Percentiles rank a stretch among this genome's conserved stretches.
phyloP scores from a whole-genome alignment of 2,888 invertebrate genomes.

The Anarsia innoxiella region DNA sequence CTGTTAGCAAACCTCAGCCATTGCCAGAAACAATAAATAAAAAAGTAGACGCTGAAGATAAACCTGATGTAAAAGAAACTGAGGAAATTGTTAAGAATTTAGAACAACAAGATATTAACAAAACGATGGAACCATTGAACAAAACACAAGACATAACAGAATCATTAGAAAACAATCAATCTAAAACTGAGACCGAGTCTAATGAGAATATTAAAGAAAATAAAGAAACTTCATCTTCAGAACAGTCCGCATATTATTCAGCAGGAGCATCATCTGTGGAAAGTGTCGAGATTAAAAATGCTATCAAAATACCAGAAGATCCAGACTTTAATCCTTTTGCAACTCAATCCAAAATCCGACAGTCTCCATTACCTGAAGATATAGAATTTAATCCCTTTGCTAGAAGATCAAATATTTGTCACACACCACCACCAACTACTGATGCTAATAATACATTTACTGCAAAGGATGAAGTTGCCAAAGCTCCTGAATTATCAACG shows the following conservation, averaged over 20 bases:
- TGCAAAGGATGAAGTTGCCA: too few species aligned
- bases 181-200: background rate
- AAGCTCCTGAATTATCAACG: background rate
- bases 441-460: too few species aligned
- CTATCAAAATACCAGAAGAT: slow-evolving; percentile 57
- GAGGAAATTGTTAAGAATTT: too few species aligned
- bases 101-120: background rate
- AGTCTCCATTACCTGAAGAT: slow-evolving; percentile 38
- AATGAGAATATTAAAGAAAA: too few species aligned
- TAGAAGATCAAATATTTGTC: slow-evolving; percentile 42
- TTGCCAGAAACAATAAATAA: background rate
- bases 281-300: slow-evolving; percentile 37
- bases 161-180: slow-evolving; percentile 5
- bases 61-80: background rate
- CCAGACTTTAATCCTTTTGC: slow-evolving; percentile 50
- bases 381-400: slow-evolving; percentile 50
- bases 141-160: background rate
- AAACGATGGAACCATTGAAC: background rate
- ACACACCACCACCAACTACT: slow-evolving; percentile 30
- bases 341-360: slow-evolving; percentile 44
- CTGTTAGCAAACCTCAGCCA: too few species aligned
- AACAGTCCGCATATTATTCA: slow-evolving; percentile 41
- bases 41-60: background rate
- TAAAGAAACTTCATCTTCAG: slow-evolving; percentile 38
- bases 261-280: slow-evolving; percentile 36